A percentile compares a stretch with the other conserved stretches of the same genome.
Conservation (phyloP, 2,797 vertebrate genomes). For the Smutsia gigantea region DNA sequence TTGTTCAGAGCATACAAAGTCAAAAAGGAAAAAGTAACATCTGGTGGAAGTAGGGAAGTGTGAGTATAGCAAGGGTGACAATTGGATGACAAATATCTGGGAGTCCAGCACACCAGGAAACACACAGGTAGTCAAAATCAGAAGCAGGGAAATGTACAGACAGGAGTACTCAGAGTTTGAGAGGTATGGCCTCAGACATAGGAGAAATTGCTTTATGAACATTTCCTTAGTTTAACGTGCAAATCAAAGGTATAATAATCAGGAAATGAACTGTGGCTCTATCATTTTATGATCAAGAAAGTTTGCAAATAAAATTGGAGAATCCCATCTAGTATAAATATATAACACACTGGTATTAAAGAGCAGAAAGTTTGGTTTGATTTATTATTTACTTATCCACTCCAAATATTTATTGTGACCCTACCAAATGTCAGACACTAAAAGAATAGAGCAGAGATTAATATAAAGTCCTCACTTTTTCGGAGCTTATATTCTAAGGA, state of each 20-base stretch:
- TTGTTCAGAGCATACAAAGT: neutral
- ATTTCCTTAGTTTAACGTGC: neutral
- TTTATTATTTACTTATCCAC: neutral
- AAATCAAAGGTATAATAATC: conserved; percentile 46
- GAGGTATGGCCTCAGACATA: neutral
- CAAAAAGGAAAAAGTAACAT: neutral
- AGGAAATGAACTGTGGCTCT: conserved; percentile 11
- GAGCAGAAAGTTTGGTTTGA: neutral
- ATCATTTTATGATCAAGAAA: conserved; percentile 22
- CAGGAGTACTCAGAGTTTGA: neutral
- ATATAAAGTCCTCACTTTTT: neutral
- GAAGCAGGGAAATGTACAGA: conserved; percentile 22
- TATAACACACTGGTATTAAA: neutral
- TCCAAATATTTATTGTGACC: neutral
- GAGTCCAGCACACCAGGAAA: conserved; percentile 1
- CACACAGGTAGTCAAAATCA: conserved; percentile 39
- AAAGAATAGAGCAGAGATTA: neutral
- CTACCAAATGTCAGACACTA: neutral
- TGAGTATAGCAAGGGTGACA: neutral
- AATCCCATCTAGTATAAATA: neutral
- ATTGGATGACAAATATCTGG: conserved; percentile 44
- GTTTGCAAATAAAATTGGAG: conserved; percentile 34
- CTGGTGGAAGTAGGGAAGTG: neutral
- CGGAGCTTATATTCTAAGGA: neutral
- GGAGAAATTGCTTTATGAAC: neutral